Evolutionary conservation across 2,888 invertebrate genomes (phyloP).

Genomic region (Silvanus unidentatus): DNA sequence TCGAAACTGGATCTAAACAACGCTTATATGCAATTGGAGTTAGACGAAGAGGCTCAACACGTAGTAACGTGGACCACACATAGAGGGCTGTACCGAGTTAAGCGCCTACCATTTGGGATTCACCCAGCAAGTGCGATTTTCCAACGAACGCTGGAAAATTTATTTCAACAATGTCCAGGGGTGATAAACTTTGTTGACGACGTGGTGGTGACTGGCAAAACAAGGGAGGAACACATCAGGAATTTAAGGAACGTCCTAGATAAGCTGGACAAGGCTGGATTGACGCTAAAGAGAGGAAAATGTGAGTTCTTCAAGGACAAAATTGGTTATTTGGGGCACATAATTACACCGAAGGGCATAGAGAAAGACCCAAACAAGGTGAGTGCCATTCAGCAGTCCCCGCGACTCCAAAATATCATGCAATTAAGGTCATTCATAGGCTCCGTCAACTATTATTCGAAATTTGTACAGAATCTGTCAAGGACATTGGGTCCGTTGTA

Average conservation of each 20-base stretch:
- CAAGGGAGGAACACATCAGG: slow-evolving; percentile 21
- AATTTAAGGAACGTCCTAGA: slow-evolving; percentile 25
- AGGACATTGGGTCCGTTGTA: slow-evolving; percentile 12
- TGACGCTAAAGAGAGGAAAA: slow-evolving; percentile 29
- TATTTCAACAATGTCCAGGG: slow-evolving; percentile 27
- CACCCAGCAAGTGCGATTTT: slow-evolving; percentile 25
- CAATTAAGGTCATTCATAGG: slow-evolving; percentile 15
- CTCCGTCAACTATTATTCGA: slow-evolving; percentile 13
- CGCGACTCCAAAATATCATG: slow-evolving; percentile 10
- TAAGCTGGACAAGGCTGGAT: slow-evolving; percentile 23
- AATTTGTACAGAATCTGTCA: slow-evolving; percentile 14
- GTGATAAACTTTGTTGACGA: slow-evolving; percentile 32
- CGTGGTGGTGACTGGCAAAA: too few species aligned
- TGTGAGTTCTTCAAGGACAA: slow-evolving; percentile 32
- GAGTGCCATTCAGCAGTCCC: slow-evolving; percentile 15
- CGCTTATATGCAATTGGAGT: slow-evolving; percentile 7
- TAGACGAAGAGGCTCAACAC: slow-evolving; percentile 4
- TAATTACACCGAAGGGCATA: slow-evolving; percentile 15
- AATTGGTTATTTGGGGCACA: slow-evolving; percentile 31
- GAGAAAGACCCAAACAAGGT: slow-evolving; percentile 13
- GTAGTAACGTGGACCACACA: slow-evolving; percentile 1
- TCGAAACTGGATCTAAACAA: slow-evolving; percentile 3
- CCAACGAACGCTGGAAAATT: slow-evolving; percentile 31
- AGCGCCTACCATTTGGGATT: background rate
- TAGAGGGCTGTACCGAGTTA: background rate